phyloP scores from a whole-genome alignment of 2,113 vertebrate species.

The Hassar affinis region DNA sequence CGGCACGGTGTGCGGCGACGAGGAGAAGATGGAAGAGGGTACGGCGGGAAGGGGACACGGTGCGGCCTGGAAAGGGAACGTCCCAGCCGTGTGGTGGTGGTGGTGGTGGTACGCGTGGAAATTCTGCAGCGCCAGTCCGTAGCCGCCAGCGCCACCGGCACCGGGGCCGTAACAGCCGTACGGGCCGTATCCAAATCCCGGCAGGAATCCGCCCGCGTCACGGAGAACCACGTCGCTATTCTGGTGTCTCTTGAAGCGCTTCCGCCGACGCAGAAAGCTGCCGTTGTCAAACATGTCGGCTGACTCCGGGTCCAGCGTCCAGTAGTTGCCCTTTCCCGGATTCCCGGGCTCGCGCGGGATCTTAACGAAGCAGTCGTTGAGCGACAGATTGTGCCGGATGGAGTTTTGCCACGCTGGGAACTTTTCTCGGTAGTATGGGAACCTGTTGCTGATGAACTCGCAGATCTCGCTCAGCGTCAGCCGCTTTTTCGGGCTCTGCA shows the following conservation, averaged over 20 bases:
- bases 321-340: conserved; percentile 92
- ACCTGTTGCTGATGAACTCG: conserved; percentile 94
- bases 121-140: conserved; percentile 89
- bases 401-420: conserved; percentile 95
- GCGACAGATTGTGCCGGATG: conserved; percentile 89
- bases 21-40: conserved; percentile 80
- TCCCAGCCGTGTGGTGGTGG: conserved; percentile 71
- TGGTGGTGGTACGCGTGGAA: conserved; percentile 79
- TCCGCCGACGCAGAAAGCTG: conserved; percentile 87
- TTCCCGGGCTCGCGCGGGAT: conserved; percentile 88
- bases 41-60: conserved; percentile 77
- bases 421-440: conserved; percentile 94
- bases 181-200: conserved; percentile 90
- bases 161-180: conserved; percentile 77
- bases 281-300: conserved; percentile 96
- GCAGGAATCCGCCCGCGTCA: conserved; percentile 87
- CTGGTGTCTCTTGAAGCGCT: conserved; percentile 92
- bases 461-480: conserved; percentile 96
- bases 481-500: conserved; percentile 93
- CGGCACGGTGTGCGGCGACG: conserved; percentile 78
- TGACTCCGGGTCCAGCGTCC: conserved; percentile 93
- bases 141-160: conserved; percentile 66
- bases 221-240: conserved; percentile 80
- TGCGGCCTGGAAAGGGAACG: conserved; percentile 83
- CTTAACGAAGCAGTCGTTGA: conserved; percentile 94